Conservation (phyloP, 2,797 vertebrate genomes). For the Tadarida brasiliensis region DNA sequence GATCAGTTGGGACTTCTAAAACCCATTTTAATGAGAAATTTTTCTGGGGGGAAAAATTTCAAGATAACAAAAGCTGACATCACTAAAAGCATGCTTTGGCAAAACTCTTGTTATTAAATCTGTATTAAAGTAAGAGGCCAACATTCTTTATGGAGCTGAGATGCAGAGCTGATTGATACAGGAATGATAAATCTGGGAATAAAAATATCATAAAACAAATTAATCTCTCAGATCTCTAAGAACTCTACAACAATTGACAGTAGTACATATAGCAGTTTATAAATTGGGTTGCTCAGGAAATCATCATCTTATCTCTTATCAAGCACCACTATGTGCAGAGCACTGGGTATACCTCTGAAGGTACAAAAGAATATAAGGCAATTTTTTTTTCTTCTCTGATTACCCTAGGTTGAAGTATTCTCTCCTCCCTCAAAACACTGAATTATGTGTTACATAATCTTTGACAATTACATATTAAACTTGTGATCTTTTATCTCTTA, state of each 20-base stretch:
- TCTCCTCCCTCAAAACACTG: not conserved
- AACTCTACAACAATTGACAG: not conserved
- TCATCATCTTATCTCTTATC: not conserved
- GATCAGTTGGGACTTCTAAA: not conserved
- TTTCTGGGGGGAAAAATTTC: not conserved
- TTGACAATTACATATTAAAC: not conserved
- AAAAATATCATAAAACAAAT: not conserved
- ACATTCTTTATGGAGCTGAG: not conserved
- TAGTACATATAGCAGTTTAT: not conserved
- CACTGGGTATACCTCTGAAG: no score
- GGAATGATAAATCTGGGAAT: not conserved
- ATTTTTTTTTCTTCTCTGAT: not conserved
- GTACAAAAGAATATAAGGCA: not conserved
- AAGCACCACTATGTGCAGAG: not conserved
- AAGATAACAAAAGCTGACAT: not conserved
- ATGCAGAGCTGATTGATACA: not conserved
- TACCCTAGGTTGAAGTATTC: not conserved
- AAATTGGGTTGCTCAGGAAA: not conserved
- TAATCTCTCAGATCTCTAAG: not conserved
- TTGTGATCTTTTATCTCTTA: constrained; percentile 14
- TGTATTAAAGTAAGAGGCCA: not conserved
- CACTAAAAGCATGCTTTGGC: not conserved
- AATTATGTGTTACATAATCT: not conserved
- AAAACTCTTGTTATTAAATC: not conserved
- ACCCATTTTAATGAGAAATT: not conserved